Percentiles rank a stretch among this genome's conserved stretches.
Conservation (phyloP, 2,113 vertebrate genomes). For the Genyomyrus donnyi region DNA sequence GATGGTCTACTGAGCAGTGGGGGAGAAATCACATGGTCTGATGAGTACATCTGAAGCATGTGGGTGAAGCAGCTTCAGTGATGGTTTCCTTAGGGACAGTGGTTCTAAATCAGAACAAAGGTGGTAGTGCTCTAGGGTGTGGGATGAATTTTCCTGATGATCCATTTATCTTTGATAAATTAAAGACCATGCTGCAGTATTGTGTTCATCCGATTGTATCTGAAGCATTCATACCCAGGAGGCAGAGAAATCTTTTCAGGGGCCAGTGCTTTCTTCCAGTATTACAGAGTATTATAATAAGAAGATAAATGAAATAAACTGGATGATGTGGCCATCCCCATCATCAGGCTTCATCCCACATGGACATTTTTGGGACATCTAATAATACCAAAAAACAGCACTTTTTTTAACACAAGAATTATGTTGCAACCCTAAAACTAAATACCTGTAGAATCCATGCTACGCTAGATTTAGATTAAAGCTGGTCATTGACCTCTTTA, state of each 20-base stretch:
- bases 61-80: neutral
- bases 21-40: neutral
- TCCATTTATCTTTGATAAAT: neutral
- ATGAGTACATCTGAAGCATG: neutral
- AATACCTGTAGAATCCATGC: neutral
- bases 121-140: neutral
- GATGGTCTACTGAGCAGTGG: neutral
- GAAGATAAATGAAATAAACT: neutral
- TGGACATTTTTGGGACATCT: neutral
- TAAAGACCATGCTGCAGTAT: neutral
- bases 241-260: neutral
- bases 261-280: neutral
- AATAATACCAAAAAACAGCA: neutral
- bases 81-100: neutral
- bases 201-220: neutral
- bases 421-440: neutral
- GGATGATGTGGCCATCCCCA: neutral
- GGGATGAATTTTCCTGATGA: neutral
- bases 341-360: neutral
- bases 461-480: neutral
- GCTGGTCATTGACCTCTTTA: neutral
- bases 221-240: neutral
- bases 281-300: neutral
- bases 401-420: neutral
- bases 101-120: neutral